Evolutionary conservation across 1,140 invertebrate genomes (phyloP).

Genomic region (Melipona quadrifasciata): DNA sequence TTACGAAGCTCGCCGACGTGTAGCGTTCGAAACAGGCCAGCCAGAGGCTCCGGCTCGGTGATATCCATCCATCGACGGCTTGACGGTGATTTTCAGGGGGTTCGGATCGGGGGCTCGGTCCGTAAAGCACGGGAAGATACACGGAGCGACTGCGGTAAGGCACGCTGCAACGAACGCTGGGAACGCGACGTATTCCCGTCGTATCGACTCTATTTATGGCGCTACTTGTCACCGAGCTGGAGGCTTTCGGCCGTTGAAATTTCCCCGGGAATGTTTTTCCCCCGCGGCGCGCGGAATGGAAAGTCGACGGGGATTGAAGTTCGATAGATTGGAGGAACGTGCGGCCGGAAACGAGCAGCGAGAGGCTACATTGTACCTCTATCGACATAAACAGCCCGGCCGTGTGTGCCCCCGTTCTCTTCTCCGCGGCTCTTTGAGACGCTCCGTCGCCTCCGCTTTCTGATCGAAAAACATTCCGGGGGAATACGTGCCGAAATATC

Average conservation of each 20-base stretch:
- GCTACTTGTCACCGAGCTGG: conserved; percentile 71
- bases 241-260: conserved; percentile 62
- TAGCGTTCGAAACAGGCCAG: not conserved
- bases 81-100: conserved; percentile 45
- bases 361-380: conserved; percentile 44
- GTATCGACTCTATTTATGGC: conserved; percentile 75
- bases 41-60: not conserved
- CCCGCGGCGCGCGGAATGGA: conserved; percentile 36
- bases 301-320: conserved; percentile 35
- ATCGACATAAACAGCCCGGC: conserved; percentile 41
- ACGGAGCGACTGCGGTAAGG: conserved; percentile 41
- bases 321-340: conserved; percentile 57
- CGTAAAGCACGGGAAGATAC: conserved; percentile 67
- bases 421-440: conserved; percentile 27
- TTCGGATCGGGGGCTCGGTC: conserved; percentile 50
- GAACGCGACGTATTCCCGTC: conserved; percentile 70
- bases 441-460: conserved; percentile 41
- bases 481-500: not conserved
- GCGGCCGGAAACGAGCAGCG: conserved; percentile 37
- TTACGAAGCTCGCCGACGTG: conserved; percentile 23
- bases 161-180: conserved; percentile 54
- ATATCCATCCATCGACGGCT: conserved; percentile 56
- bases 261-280: conserved; percentile 66
- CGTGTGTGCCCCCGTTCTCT: not conserved
- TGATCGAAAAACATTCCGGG: not conserved